These are phyloP conservation scores for Oryzias dopingdopingensis DNA, from an alignment of 2,797 vertebrate genomes.

Conservation along the genomic window DNA sequence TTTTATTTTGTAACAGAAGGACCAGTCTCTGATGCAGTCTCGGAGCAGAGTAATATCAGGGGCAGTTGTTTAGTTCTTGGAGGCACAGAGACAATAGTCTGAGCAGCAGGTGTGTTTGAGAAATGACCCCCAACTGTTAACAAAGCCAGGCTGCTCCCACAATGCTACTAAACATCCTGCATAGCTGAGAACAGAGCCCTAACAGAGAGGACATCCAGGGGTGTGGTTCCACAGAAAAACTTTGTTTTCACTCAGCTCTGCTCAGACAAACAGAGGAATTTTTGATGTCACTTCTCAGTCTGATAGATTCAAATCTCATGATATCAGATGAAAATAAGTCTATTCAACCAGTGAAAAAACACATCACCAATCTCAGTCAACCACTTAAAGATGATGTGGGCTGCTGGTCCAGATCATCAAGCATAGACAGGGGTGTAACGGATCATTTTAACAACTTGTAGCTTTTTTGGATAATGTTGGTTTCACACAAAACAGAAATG, in stretches of 20 bases:
- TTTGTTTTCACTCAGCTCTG: too few relatives aligned
- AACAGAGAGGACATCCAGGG: neutral
- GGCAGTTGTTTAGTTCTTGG: conserved; percentile 6
- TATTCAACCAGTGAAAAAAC: conserved; percentile 19
- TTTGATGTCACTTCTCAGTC: too few relatives aligned
- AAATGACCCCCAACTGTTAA: conserved; percentile 24
- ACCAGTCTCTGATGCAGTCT: neutral
- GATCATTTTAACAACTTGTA: too few relatives aligned
- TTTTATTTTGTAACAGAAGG: neutral
- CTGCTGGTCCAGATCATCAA: neutral
- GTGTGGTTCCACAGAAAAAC: too few relatives aligned
- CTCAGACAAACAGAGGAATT: too few relatives aligned
- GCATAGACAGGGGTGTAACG: neutral
- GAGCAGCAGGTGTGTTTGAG: conserved; percentile 24
- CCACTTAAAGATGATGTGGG: neutral
- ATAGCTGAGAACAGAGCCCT: conserved; percentile 4
- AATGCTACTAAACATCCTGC: conserved; percentile 26
- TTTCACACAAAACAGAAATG: too few relatives aligned
- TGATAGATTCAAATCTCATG: too few relatives aligned
- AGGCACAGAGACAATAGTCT: conserved; percentile 22
- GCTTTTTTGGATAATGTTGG: too few relatives aligned
- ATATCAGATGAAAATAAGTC: neutral
- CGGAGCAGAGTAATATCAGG: conserved; percentile 1
- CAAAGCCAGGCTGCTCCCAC: conserved; percentile 3
- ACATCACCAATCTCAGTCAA: conserved; percentile 2